Conservation (phyloP, 1,140 invertebrate genomes). For the Drosophila dunni region DNA sequence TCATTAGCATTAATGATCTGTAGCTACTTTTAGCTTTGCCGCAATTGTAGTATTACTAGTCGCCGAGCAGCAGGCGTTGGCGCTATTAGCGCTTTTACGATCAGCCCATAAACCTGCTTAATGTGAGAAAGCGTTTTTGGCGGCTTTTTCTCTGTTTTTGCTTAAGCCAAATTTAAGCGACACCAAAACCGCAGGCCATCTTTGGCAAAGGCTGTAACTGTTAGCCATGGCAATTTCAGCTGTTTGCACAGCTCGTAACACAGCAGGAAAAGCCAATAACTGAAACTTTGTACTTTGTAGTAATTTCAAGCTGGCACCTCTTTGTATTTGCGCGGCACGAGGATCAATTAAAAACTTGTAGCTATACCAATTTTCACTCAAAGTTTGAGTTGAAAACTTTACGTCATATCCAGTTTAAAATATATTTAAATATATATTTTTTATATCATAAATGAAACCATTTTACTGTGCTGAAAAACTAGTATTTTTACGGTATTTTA, state of each 20-base stretch:
- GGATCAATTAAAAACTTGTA: too few relatives aligned
- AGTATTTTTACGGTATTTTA: too few relatives aligned
- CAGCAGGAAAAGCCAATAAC: constrained; percentile 37
- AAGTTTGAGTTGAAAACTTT: too few relatives aligned
- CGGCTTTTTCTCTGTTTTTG: constrained; percentile 20
- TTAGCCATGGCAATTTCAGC: constrained; percentile 26
- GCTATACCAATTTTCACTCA: too few relatives aligned
- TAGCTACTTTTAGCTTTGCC: constrained; percentile 38
- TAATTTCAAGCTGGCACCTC: too few relatives aligned
- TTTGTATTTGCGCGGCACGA: too few relatives aligned
- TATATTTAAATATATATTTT: too few relatives aligned
- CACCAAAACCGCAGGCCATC: constrained; percentile 19
- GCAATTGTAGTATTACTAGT: constrained; percentile 14
- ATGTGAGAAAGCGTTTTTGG: constrained; percentile 71
- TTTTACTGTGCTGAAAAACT: too few relatives aligned
- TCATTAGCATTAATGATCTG: constrained; percentile 71
- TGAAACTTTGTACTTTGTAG: too few relatives aligned
- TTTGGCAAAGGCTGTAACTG: not conserved
- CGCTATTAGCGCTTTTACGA: constrained; percentile 50
- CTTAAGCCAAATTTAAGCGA: constrained; percentile 26
- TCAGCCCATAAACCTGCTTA: constrained; percentile 66
- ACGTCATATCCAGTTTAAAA: too few relatives aligned
- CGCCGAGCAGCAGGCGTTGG: constrained; percentile 30
- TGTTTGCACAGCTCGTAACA: constrained; percentile 22
- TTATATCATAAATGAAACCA: too few relatives aligned